Conservation (phyloP, 2,113 vertebrate genomes). For the Clarias batrachus region DNA sequence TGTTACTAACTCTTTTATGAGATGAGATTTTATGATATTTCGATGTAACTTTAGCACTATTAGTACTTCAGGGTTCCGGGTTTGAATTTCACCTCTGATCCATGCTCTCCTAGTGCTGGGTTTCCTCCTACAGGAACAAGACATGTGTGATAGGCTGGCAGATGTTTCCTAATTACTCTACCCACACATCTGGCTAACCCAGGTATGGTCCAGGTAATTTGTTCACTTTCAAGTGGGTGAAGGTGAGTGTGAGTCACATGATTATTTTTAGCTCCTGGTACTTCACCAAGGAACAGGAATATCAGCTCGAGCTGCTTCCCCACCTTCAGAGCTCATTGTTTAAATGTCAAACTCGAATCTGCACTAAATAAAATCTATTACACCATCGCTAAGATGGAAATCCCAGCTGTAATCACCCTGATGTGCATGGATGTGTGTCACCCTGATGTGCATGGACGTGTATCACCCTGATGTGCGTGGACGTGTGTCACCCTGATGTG, state of each 20-base stretch:
- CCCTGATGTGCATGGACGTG: background rate
- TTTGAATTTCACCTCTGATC: no score
- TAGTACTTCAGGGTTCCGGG: no score
- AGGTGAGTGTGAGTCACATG: background rate
- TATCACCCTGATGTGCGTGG: background rate
- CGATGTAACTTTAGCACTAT: no score
- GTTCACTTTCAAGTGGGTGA: slow-evolving; percentile 16
- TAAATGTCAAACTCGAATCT: slow-evolving; percentile 2
- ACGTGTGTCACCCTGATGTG: background rate
- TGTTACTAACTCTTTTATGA: no score
- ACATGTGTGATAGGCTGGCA: no score
- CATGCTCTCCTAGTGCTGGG: no score
- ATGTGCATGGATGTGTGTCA: background rate
- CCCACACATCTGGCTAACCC: background rate
- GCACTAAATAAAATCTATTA: background rate
- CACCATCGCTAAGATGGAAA: slow-evolving; percentile 12
- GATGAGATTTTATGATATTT: no score
- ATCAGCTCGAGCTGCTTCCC: background rate
- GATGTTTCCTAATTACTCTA: no score
- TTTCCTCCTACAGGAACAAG: no score
- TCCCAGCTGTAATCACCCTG: slow-evolving; percentile 11
- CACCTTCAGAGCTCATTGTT: background rate
- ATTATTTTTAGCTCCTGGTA: slow-evolving; percentile 9
- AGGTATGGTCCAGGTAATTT: background rate
- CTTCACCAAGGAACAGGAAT: slow-evolving; percentile 14